Conservation (phyloP, 2,797 vertebrate species). For the Pseudochirops cupreus region DNA sequence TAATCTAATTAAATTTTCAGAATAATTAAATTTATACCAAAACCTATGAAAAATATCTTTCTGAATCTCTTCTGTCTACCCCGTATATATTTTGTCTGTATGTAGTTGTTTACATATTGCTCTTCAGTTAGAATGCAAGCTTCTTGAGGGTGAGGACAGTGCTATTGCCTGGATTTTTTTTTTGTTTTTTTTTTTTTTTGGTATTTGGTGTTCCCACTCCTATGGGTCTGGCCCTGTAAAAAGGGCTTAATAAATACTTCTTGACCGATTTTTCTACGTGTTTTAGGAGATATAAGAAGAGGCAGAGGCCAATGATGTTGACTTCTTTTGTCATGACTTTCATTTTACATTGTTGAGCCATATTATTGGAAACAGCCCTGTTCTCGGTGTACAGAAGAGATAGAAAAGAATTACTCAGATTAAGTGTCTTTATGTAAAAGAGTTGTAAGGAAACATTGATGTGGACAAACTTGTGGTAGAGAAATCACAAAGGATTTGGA, state of each 20-base stretch:
- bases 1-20: conserved; percentile 45
- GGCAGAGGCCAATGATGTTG: not conserved
- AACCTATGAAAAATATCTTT: conserved; percentile 9
- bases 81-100: too few species aligned
- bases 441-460: not conserved
- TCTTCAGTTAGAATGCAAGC: too few species aligned
- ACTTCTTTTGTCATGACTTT: not conserved
- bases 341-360: not conserved
- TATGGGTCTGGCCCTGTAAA: not conserved
- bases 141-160: too few species aligned
- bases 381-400: not conserved
- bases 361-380: not conserved
- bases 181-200: too few species aligned
- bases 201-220: too few species aligned
- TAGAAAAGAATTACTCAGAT: not conserved
- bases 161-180: too few species aligned
- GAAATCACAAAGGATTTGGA: not conserved
- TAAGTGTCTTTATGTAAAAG: not conserved
- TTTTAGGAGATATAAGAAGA: too few species aligned
- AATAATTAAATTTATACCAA: not conserved
- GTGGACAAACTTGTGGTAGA: not conserved
- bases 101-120: too few species aligned
- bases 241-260: not conserved
- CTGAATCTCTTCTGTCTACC: not conserved
- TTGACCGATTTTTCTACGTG: not conserved